Conservation (phyloP, 2,888 invertebrate genomes). For the Asteroscopus sphinx region DNA sequence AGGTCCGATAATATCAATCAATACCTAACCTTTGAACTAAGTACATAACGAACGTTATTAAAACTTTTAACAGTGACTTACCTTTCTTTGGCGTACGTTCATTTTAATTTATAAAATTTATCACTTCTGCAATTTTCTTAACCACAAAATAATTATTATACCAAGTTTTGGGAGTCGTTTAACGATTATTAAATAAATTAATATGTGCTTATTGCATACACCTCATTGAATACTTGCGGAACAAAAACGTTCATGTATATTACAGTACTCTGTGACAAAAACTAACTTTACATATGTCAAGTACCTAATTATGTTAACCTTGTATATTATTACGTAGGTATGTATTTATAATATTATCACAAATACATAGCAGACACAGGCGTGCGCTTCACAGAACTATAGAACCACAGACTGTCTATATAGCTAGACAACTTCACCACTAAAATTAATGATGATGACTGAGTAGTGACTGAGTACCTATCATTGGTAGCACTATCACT, state of each 20-base stretch:
- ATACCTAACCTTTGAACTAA: conserved; percentile 6
- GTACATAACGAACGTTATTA: not conserved
- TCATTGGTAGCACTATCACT: conserved; percentile 21
- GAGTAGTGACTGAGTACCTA: conserved; percentile 9
- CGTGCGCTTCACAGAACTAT: conserved; percentile 42
- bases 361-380: conserved; percentile 29
- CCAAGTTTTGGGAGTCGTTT: not conserved
- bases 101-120: conserved; percentile 54
- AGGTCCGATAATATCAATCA: not conserved
- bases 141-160: conserved; percentile 4
- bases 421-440: conserved; percentile 30
- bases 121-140: conserved; percentile 10
- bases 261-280: no score
- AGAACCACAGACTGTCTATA: conserved; percentile 49
- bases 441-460: conserved; percentile 36
- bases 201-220: not conserved
- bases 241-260: no score
- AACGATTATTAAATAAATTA: not conserved
- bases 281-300: conserved; percentile 33
- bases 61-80: conserved; percentile 51
- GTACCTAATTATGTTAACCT: conserved; percentile 42
- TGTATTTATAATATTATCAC: conserved; percentile 15
- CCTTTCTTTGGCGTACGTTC: conserved; percentile 78
- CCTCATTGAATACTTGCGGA: conserved; percentile 14
- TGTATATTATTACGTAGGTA: conserved; percentile 31